A percentile compares a stretch with the other conserved stretches of the same genome.
Conservation (phyloP, 2,113 vertebrate genomes). For the Scomber japonicus region DNA sequence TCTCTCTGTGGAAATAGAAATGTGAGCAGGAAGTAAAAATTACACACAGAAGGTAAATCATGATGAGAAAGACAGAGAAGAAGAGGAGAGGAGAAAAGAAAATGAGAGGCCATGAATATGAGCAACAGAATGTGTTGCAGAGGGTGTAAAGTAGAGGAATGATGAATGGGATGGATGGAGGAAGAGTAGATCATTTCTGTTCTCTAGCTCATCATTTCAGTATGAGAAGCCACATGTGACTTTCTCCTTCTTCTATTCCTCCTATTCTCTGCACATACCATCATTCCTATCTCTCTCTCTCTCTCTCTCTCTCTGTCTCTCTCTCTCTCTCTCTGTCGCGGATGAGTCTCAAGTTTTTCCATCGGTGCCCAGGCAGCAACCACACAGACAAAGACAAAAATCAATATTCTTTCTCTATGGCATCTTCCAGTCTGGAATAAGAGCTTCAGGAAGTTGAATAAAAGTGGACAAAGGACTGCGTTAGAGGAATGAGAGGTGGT, state of each 20-base stretch:
- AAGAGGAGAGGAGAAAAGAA: neutral
- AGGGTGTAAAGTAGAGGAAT: neutral
- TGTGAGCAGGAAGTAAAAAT: slow-evolving; percentile 7
- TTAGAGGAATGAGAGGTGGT: slow-evolving; percentile 58
- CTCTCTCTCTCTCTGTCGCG: slow-evolving; percentile 12
- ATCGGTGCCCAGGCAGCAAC: slow-evolving; percentile 29
- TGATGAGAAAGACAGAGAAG: slow-evolving; percentile 6
- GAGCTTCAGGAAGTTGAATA: slow-evolving; percentile 65
- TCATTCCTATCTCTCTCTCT: slow-evolving; percentile 1
- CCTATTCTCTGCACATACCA: slow-evolving; percentile 30
- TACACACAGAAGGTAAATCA: slow-evolving; percentile 10
- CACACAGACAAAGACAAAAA: slow-evolving; percentile 60
- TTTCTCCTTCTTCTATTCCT: slow-evolving; percentile 15
- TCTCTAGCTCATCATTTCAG: slow-evolving; percentile 38
- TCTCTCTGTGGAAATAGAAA: slow-evolving; percentile 33
- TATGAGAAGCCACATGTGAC: slow-evolving; percentile 8
- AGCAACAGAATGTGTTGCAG: slow-evolving; percentile 4
- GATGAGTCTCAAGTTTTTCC: slow-evolving; percentile 36
- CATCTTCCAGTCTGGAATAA: slow-evolving; percentile 63
- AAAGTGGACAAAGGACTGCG: slow-evolving; percentile 63
- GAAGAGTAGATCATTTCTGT: slow-evolving; percentile 25
- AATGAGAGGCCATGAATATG: neutral
- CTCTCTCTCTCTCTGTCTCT: slow-evolving; percentile 21
- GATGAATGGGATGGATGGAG: slow-evolving; percentile 5
- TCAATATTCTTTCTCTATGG: slow-evolving; percentile 67